Percentiles rank a stretch among this genome's conserved stretches.
These are phyloP conservation scores for Equus quagga DNA, from an alignment of 2,113 vertebrate genomes.

Conservation along the genomic window DNA sequence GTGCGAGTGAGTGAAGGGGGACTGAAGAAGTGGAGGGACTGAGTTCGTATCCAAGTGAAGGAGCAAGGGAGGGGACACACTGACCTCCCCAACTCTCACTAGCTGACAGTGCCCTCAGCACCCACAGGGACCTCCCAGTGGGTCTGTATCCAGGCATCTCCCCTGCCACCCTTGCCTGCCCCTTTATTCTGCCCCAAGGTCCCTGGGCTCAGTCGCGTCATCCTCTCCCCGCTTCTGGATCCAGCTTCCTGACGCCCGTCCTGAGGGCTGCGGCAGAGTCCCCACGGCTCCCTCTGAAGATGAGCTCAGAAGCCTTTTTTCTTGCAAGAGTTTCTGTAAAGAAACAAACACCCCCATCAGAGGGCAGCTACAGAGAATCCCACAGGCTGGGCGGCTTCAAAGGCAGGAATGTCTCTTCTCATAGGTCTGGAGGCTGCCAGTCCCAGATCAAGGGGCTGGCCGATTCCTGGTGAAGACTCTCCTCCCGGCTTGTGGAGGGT, in stretches of 20 bases:
- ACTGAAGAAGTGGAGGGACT: not conserved
- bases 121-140: not conserved
- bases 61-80: no score
- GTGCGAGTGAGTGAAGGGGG: not conserved
- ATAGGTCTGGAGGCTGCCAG: not conserved
- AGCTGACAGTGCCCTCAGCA: not conserved
- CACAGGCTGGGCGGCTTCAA: accelerated
- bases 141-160: not conserved
- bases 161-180: not conserved
- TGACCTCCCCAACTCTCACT: not conserved
- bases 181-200: not conserved
- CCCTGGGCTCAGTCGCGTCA: no score
- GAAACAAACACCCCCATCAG: not conserved
- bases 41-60: accelerated
- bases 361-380: not conserved
- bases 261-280: not conserved
- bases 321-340: not conserved
- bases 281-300: accelerated
- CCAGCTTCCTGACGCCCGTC: accelerated
- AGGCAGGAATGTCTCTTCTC: not conserved
- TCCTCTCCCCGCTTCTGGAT: not conserved
- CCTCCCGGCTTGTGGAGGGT: not conserved
- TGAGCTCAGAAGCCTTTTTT: not conserved
- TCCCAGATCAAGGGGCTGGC: not conserved
- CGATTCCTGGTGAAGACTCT: not conserved